These are phyloP conservation scores for Piprites chloris DNA, from an alignment of 2,113 vertebrate species.

Conservation along the genomic window DNA sequence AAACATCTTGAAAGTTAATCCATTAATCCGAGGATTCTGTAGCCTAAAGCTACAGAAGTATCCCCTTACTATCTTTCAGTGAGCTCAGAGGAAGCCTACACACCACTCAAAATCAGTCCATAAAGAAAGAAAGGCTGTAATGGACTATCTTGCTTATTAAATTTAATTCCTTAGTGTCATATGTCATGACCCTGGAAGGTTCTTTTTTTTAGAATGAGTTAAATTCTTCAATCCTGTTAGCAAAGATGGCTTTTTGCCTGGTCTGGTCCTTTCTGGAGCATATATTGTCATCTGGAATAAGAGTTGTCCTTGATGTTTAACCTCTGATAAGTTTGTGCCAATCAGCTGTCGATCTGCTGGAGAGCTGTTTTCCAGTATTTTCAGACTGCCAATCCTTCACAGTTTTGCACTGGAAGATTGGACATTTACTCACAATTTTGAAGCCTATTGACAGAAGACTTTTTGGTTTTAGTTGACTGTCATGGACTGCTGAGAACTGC, in stretches of 20 bases:
- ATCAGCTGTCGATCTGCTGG: background rate
- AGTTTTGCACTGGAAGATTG: background rate
- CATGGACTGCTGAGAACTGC: background rate
- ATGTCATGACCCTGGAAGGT: background rate
- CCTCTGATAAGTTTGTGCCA: background rate
- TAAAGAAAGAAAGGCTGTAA: background rate
- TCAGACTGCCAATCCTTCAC: background rate
- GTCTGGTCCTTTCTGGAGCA: too few relatives aligned
- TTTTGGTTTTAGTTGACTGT: background rate
- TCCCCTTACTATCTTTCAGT: background rate
- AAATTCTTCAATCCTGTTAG: background rate
- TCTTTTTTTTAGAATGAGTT: background rate
- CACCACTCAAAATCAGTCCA: background rate
- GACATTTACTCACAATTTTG: background rate
- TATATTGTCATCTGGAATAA: background rate
- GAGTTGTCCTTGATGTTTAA: fast-evolving
- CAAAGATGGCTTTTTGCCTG: background rate
- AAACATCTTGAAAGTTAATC: background rate
- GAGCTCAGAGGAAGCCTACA: background rate
- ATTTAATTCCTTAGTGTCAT: background rate
- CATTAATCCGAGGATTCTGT: background rate
- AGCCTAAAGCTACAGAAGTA: background rate
- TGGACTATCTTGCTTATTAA: background rate
- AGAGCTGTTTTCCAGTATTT: background rate
- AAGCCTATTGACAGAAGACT: background rate